Conservation (phyloP, 1,140 invertebrate genomes). For the Hyposmocoma kahamanoa region DNA sequence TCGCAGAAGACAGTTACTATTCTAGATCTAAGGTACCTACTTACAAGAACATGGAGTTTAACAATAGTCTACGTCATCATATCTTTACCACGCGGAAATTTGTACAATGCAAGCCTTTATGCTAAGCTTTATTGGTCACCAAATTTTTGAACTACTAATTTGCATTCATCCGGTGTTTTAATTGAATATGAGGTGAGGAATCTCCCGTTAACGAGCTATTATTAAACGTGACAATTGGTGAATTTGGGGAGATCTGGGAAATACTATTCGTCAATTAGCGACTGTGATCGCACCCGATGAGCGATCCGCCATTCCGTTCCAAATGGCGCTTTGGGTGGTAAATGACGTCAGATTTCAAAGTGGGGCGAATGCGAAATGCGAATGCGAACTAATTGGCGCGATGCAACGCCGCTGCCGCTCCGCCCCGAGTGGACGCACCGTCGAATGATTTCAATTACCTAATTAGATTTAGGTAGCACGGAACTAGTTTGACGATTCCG, state of each 20-base stretch:
- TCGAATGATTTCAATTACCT: conserved; percentile 31
- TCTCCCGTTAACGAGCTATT: neutral
- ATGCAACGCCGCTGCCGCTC: conserved; percentile 7
- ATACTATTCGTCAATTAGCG: conserved; percentile 3
- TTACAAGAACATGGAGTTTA: too few relatives aligned
- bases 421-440: conserved; percentile 5
- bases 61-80: too few relatives aligned
- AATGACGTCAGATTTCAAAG: conserved; percentile 3
- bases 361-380: neutral
- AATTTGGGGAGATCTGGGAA: neutral
- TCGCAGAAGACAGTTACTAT: too few relatives aligned
- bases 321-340: conserved; percentile 2
- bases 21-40: too few relatives aligned
- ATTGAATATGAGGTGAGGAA: conserved; percentile 1
- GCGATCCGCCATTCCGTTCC: conserved; percentile 2
- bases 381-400: conserved; percentile 8
- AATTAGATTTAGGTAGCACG: conserved; percentile 26
- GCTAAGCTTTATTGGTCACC: too few relatives aligned
- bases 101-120: too few relatives aligned
- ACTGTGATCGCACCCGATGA: neutral
- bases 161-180: conserved; percentile 1
- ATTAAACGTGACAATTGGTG: conserved; percentile 1
- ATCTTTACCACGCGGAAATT: too few relatives aligned
- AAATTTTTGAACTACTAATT: neutral
- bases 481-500: conserved; percentile 1